These are phyloP conservation scores for Polypterus bichir DNA, from an alignment of 2,113 vertebrate genomes.

Conservation along the genomic window DNA sequence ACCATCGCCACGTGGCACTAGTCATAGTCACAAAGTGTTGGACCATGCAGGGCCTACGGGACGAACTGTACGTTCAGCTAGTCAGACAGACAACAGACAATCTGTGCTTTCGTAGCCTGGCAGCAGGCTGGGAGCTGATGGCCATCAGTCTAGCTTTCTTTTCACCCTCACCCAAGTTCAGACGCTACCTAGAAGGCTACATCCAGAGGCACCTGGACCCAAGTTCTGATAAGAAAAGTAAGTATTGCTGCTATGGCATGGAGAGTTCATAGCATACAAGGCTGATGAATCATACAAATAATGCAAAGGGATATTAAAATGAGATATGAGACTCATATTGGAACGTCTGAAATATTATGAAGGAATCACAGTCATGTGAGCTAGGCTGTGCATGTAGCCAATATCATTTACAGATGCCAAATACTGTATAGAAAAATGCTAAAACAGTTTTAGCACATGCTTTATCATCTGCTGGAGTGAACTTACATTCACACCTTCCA, in stretches of 20 bases:
- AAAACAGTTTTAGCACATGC: too few relatives aligned
- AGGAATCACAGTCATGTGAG: too few relatives aligned
- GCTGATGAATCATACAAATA: too few relatives aligned
- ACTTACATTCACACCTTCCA: too few relatives aligned
- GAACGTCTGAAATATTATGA: too few relatives aligned
- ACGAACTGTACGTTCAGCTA: slow-evolving; percentile 77
- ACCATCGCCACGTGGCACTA: slow-evolving; percentile 61
- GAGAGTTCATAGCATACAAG: neutral
- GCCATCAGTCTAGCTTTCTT: slow-evolving; percentile 79
- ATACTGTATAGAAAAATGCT: too few relatives aligned
- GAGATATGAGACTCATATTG: too few relatives aligned
- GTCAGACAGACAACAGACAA: slow-evolving; percentile 81
- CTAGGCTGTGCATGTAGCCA: too few relatives aligned
- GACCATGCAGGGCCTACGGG: slow-evolving; percentile 67
- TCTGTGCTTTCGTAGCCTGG: slow-evolving; percentile 56
- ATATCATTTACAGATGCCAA: too few relatives aligned
- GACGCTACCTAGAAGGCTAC: slow-evolving; percentile 79
- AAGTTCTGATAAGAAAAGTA: slow-evolving; percentile 65
- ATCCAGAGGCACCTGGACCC: slow-evolving; percentile 77
- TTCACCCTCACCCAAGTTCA: slow-evolving; percentile 77
- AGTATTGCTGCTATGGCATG: slow-evolving; percentile 40
- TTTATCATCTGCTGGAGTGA: too few relatives aligned
- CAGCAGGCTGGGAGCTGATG: slow-evolving; percentile 77
- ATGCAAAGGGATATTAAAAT: too few relatives aligned
- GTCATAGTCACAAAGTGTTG: slow-evolving; percentile 75